Evolutionary conservation across 2,888 invertebrate genomes (phyloP).

Genomic region (Mellilla xanthometata): DNA sequence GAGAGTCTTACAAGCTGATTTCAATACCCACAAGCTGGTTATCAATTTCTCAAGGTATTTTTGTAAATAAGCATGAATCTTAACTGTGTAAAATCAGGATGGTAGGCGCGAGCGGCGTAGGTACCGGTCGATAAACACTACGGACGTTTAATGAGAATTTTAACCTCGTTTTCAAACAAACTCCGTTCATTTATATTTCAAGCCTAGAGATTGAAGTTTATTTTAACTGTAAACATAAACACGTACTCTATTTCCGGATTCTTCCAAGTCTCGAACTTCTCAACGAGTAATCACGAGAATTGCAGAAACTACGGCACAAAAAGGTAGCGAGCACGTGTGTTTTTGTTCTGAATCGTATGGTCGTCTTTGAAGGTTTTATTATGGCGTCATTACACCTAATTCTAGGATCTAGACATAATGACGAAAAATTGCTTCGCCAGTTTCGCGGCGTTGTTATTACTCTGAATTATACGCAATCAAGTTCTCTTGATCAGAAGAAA

Average conservation of each 20-base stretch:
- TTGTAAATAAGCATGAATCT: conserved; percentile 37
- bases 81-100: conserved; percentile 43
- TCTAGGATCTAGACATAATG: conserved; percentile 36
- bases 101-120: conserved; percentile 26
- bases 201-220: conserved; percentile 8
- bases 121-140: conserved; percentile 54
- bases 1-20: conserved; percentile 34
- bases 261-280: conserved; percentile 9
- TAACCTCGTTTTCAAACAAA: conserved; percentile 39
- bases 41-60: conserved; percentile 53
- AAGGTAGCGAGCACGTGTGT: conserved; percentile 2
- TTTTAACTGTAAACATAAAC: neutral
- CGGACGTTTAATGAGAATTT: conserved; percentile 54
- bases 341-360: conserved; percentile 11
- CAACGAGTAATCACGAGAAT: conserved; percentile 3
- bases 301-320: conserved; percentile 3
- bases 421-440: conserved; percentile 39
- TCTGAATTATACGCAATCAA: conserved; percentile 20
- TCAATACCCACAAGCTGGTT: conserved; percentile 52
- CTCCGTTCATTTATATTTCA: conserved; percentile 16
- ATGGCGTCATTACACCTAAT: conserved; percentile 39
- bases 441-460: conserved; percentile 26
- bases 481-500: conserved; percentile 14
- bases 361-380: conserved; percentile 38
- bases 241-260: conserved; percentile 4